Evolutionary conservation across 2,113 vertebrate genomes (phyloP), one percentile per base, ranked within the genome.

Genomic region (Mystacornis crossleyi): DNA sequence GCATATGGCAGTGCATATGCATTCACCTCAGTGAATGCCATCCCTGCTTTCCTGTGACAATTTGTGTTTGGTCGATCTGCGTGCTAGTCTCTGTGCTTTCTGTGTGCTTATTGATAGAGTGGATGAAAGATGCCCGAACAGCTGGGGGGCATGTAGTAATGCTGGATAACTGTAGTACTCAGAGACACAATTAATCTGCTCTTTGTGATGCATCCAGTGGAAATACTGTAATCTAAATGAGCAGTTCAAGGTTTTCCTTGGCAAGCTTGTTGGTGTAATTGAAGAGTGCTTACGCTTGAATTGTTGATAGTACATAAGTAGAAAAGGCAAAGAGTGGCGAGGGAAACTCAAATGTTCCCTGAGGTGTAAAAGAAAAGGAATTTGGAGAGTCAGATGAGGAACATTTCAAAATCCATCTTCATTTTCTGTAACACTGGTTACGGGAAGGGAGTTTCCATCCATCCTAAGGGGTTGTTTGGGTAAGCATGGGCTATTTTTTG

Each of bases 361-460:
- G 93, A 93, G 69, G 89, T 97, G 92, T 94, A 89, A 81, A 96
- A 97, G 81, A 93, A 96, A 90, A 82, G 24, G 36, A 77, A 89
- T 95, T 93, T 96, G 93, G 92, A 81, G 71, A 55, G 28, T 69
- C n/a, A 88, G 81, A 96, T 95, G 89, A 94, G 31, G 80, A 95
- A 87, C 67, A 31, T 90, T 97, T 93, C 72, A 87, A 95, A 97
- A 90, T 36, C 58, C 51, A 58, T 58, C 84, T 96, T 90, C n/a
- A 23, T 87, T 92, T 85, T 61, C 58, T 78, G 54, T 62, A 38
- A 65, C n/a, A 48, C 60, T 92, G 23, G 66, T 81, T 94, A 36
- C 53, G 86, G 79, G 43, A 91, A 94, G 85, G 75, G 62, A 93
- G 45, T 90, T 97, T 95, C 75, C 78, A 78, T 90, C 60, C 38